A percentile compares a stretch with the other conserved stretches of the same genome.
Conservation (phyloP, 2,888 invertebrate genomes). For the Caenorhabditis imperialis region DNA sequence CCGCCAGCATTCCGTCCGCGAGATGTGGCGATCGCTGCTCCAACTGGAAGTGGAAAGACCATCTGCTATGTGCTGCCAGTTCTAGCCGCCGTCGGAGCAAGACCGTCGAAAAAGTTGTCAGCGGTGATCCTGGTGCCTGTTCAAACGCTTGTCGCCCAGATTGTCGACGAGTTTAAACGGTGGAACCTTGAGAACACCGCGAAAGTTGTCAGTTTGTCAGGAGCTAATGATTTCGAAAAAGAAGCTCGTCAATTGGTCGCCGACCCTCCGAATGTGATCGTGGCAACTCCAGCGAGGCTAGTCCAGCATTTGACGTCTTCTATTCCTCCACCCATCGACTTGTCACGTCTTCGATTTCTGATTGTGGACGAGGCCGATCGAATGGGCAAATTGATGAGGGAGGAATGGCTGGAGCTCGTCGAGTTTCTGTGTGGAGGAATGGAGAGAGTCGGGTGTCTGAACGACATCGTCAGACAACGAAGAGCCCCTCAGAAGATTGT, state of each 20-base stretch:
- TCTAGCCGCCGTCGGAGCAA: slow-evolving; percentile 46
- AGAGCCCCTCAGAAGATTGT: slow-evolving; percentile 79
- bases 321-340: slow-evolving; percentile 81
- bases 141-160: slow-evolving; percentile 91
- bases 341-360: slow-evolving; percentile 81
- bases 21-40: slow-evolving; percentile 95
- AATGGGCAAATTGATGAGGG: slow-evolving; percentile 91
- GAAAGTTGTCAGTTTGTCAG: slow-evolving; percentile 28
- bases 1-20: slow-evolving; percentile 82
- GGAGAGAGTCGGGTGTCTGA: slow-evolving; percentile 24
- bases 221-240: slow-evolving; percentile 53
- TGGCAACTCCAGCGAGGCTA: slow-evolving; percentile 93
- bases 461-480: slow-evolving; percentile 39
- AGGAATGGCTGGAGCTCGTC: slow-evolving; percentile 90
- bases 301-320: slow-evolving; percentile 91
- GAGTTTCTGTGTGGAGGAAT: slow-evolving; percentile 80
- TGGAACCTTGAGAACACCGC: slow-evolving; percentile 26
- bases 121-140: slow-evolving; percentile 94
- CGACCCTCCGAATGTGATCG: slow-evolving; percentile 84
- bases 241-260: slow-evolving; percentile 22
- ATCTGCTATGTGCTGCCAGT: slow-evolving; percentile 93
- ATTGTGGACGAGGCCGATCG: slow-evolving; percentile 97
- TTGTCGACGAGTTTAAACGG: slow-evolving; percentile 79
- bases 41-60: slow-evolving; percentile 96
- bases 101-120: slow-evolving; percentile 80